Conservation (phyloP, 2,888 invertebrate genomes). For the Acrocera orbiculus region DNA sequence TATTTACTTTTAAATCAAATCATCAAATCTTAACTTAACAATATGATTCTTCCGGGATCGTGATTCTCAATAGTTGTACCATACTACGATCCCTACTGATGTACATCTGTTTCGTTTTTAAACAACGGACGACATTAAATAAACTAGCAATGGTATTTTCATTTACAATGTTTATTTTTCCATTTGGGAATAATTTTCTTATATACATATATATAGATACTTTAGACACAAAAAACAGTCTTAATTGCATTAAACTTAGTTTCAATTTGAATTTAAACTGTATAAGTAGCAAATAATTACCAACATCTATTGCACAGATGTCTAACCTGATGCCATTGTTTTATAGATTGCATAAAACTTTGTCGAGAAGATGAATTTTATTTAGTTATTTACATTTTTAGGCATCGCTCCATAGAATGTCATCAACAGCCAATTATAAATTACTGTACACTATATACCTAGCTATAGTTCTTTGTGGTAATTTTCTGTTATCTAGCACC, state of each 20-base stretch:
- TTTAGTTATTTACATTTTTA: conserved; percentile 12
- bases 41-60: conserved; percentile 27
- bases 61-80: conserved; percentile 24
- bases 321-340: not conserved
- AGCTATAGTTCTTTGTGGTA: too few species aligned
- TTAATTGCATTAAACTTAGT: too few species aligned
- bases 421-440: conserved; percentile 12
- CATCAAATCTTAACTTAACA: conserved; percentile 9
- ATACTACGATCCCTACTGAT: too few species aligned
- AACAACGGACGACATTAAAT: too few species aligned
- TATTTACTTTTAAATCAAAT: conserved; percentile 7
- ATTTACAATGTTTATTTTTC: too few species aligned
- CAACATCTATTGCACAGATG: conserved; percentile 5
- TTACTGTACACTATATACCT: conserved; percentile 8
- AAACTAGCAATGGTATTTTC: too few species aligned
- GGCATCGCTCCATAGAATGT: conserved; percentile 10
- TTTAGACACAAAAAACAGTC: too few species aligned
- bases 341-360: not conserved
- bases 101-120: too few species aligned
- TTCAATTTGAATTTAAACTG: conserved; percentile 7
- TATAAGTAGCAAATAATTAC: conserved; percentile 3
- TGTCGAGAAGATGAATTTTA: conserved; percentile 1
- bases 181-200: too few species aligned
- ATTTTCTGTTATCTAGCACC: not conserved
- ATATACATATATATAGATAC: too few species aligned